Evolutionary conservation across 2,113 vertebrate species (phyloP), one percentile per base, ranked within the genome.

Genomic region (Oenanthe melanoleuca): DNA sequence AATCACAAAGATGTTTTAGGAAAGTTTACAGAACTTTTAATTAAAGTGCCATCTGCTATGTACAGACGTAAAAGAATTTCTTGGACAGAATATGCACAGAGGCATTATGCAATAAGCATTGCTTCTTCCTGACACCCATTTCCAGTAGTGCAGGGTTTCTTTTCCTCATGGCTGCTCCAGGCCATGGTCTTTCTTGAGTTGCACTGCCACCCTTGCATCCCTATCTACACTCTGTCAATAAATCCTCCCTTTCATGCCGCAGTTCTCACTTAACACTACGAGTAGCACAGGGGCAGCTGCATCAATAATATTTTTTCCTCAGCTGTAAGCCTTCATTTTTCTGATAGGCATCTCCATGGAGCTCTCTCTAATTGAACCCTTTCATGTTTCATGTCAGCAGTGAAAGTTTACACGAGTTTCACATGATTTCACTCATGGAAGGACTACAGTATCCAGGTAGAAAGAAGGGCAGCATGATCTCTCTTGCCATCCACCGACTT

Each of bases 21-120:
- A 73, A 94, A 82, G 50, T 91, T 92, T 87, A 75, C 37, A 84
- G 80, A 95, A 92, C 70, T 53, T 69, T 93, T 95, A 85, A 91
- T 91, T 95, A 82, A 91, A 89, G 64, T 88, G 22, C 75, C 93
- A 85, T 92, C 95, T 94, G 77, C 79, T 71, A 89, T 86, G 60
- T 77, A 57, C 45, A 81, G 80, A 65, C 70, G 50, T 75, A 53
- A 64, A 92, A 74, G n/a, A 93, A 66, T 82, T 72, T 75, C 42
- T 94, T 93, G 86, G 86, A 73, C 56, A 61, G 79, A 94, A 77
- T 66, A 61, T 23, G 49, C 17, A 50, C 6, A 44, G 71, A 86
- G 17, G 8, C 49, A 55, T 83, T 83, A 73, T 64, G 22, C 40
- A 86, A 66, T 37, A 64, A 44, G 14, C 22, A 73, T 86, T 37